Base-by-base conservation (phyloP, 2,113 vertebrate genomes). In the Perccottus glenii region DNA sequence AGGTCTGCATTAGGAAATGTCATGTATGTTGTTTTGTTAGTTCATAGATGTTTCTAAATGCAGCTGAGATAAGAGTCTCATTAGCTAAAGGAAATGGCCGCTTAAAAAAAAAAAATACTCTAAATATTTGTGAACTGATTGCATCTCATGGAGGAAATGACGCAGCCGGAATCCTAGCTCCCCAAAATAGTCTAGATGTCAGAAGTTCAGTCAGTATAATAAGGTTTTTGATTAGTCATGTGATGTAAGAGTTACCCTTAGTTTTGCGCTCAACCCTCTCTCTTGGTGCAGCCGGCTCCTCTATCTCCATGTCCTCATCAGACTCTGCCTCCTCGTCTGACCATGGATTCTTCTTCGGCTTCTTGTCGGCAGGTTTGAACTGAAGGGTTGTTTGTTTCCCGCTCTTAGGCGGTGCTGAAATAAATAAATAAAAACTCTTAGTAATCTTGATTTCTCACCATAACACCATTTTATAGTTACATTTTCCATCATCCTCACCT, bases 361-460 rank as follows among this genome's bases (percentile, higher is more conserved):
- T 88, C 78, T 94, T 95, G 86, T 89, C 83, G 42, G 93, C 0
- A 2, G 95, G 90, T 57, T 94, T 96, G 83, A 98, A 98, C 9
- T 93, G 90, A 9, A 98, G 89, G 0, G 92, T 95, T 78, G 93
- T 91, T 88, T 98, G 97, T 77, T 90, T 96, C 73, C 93, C 91
- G 0, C 51, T 19, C 74, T 91, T 95, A 70, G 90, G 67, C 51
- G 36, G 92, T 67, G 58, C 47, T 45, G 53, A 27, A 60, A 27
- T 27, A 3, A 36, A 27, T 27, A 3, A 36, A 63, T 0, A 61
- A 60, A 9, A 38, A 4, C 0, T 33, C 38, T 42, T 61, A 1
- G 36, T 14, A 38, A 8, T 38, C 4, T 60, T 27, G 5, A 11
- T 43, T 2, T 3, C 38, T 11, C 5, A n/a, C n/a, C n/a, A n/a